Conservation (phyloP, 2,888 invertebrate species). For the Tipula vernalis region DNA sequence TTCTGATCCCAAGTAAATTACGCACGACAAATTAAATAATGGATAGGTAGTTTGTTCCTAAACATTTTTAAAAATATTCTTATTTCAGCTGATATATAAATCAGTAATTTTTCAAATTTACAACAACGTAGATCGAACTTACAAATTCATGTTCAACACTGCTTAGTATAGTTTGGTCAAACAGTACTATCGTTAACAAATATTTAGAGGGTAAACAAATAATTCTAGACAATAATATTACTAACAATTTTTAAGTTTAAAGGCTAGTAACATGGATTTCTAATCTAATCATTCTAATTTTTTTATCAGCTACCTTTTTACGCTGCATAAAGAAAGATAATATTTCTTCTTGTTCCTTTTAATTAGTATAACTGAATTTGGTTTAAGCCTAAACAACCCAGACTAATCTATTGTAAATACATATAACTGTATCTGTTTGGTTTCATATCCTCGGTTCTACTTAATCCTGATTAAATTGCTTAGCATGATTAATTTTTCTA, state of each 20-base stretch:
- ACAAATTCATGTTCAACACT: not conserved
- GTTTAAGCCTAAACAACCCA: not conserved
- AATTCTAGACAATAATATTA: not conserved
- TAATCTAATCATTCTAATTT: not conserved
- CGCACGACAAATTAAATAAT: not conserved
- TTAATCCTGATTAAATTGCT: constrained; percentile 10
- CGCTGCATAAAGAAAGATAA: not conserved
- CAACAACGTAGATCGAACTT: not conserved
- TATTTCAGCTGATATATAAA: not conserved
- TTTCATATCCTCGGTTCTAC: not conserved
- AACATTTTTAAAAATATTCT: not conserved
- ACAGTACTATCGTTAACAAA: not conserved
- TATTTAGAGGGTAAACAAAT: not conserved
- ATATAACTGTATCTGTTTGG: not conserved
- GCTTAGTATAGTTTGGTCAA: not conserved
- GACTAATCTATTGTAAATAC: not conserved
- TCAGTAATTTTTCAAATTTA: not conserved
- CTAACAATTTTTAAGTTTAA: not conserved
- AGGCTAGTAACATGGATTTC: not conserved
- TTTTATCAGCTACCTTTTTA: not conserved
- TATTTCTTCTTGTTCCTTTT: not conserved
- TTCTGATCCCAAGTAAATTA: not conserved
- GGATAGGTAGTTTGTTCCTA: not conserved
- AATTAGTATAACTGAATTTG: no score
- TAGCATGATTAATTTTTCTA: constrained; percentile 17